Conservation (phyloP, 2,113 vertebrate species). For the Elgaria multicarinata region DNA sequence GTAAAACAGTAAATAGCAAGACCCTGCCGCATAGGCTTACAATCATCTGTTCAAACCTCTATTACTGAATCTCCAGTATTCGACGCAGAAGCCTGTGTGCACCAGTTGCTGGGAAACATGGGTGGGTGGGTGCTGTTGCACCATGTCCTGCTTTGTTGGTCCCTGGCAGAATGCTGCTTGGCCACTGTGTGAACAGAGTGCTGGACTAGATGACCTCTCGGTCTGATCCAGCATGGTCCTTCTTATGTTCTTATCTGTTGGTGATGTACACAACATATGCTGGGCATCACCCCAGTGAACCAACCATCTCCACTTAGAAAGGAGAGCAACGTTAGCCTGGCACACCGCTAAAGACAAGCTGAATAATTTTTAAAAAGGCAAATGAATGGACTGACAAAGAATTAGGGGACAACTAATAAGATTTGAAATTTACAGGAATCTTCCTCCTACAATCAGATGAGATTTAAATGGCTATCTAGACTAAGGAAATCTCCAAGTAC, state of each 20-base stretch:
- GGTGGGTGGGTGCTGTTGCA: too few relatives aligned
- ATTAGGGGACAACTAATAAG: conserved; percentile 23
- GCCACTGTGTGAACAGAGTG: too few relatives aligned
- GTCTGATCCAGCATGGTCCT: too few relatives aligned
- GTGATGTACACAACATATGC: too few relatives aligned
- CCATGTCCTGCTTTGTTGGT: too few relatives aligned
- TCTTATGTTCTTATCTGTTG: too few relatives aligned
- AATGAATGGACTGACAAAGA: conserved; percentile 40
- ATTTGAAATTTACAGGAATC: conserved; percentile 29
- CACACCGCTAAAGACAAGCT: background rate
- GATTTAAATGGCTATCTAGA: background rate
- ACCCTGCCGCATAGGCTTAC: too few relatives aligned
- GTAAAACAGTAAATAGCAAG: too few relatives aligned
- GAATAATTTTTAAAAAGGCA: background rate
- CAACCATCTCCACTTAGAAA: background rate
- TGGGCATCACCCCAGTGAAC: background rate
- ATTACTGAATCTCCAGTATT: background rate
- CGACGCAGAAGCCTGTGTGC: too few relatives aligned
- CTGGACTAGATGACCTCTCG: too few relatives aligned
- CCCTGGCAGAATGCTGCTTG: too few relatives aligned
- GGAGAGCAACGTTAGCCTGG: background rate
- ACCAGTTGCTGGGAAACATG: too few relatives aligned
- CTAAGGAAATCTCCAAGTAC: conserved; percentile 19
- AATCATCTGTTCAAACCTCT: background rate
- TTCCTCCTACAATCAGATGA: conserved; percentile 13